phyloP scores from a whole-genome alignment of 2,888 invertebrate species.

The Nebria salina region DNA sequence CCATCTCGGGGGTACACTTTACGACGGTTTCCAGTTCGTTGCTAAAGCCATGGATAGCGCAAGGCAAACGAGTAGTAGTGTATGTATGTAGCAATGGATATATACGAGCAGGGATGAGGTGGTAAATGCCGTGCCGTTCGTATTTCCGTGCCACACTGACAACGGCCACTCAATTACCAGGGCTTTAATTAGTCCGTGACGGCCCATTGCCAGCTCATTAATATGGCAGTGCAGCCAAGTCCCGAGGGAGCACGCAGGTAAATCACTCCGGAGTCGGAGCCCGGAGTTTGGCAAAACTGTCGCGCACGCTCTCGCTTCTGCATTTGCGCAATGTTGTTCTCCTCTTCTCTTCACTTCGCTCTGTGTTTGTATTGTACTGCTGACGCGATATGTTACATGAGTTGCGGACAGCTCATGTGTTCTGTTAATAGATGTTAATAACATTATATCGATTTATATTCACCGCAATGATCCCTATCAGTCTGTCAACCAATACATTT shows the following conservation, averaged over 20 bases:
- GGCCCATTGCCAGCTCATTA: constrained; percentile 63
- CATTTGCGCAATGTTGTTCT: neutral
- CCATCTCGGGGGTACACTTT: constrained; percentile 13
- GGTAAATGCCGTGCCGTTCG: neutral
- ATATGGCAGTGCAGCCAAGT: constrained; percentile 53
- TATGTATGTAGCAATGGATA: neutral
- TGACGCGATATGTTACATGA: constrained; percentile 31
- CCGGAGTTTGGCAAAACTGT: neutral
- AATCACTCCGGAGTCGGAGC: constrained; percentile 58
- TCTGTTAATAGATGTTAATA: constrained; percentile 43
- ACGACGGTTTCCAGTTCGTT: constrained; percentile 10
- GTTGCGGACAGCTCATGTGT: constrained; percentile 39
- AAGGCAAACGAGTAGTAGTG: neutral
- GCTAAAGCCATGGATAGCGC: neutral
- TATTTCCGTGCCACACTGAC: constrained; percentile 55
- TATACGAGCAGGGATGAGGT: neutral
- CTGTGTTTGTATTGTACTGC: constrained; percentile 11
- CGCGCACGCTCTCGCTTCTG: neutral
- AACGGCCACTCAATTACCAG: constrained; percentile 62
- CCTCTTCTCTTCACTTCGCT: neutral
- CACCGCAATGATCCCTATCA: constrained; percentile 9
- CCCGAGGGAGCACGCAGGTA: constrained; percentile 60
- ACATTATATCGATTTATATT: constrained; percentile 41
- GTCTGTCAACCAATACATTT: neutral
- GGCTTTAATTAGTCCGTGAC: constrained; percentile 63